A percentile compares a stretch with the other conserved stretches of the same genome.
Evolutionary conservation across 1,140 invertebrate species (phyloP).

Genomic region (Leptopilina clavipes): DNA sequence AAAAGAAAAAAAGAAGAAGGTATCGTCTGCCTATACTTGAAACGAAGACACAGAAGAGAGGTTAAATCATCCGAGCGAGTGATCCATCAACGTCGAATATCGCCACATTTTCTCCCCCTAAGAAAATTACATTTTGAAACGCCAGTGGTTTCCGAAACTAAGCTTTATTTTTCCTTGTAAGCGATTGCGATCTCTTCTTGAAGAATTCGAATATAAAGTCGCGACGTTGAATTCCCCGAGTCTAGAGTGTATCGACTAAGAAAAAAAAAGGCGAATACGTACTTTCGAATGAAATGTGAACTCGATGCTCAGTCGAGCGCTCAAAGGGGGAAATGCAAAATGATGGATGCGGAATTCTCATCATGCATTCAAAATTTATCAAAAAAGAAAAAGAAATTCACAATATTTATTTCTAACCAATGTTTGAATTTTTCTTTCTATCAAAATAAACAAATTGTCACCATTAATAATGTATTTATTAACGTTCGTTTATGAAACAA

Average conservation of each 20-base stretch:
- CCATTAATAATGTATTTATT: too few species aligned
- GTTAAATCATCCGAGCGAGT: constrained; percentile 15
- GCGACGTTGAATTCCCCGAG: constrained; percentile 14
- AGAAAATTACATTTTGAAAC: constrained; percentile 17
- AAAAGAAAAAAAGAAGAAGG: background rate
- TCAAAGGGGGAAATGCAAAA: constrained; percentile 17
- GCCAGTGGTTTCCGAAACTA: constrained; percentile 6
- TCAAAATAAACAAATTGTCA: background rate
- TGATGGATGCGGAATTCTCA: constrained; percentile 28
- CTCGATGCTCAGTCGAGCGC: constrained; percentile 21
- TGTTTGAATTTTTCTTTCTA: background rate
- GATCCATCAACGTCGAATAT: constrained; percentile 16
- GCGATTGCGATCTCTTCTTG: constrained; percentile 15
- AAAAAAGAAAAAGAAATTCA: background rate
- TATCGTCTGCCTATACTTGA: background rate
- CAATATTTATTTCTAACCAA: background rate
- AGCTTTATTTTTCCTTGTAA: constrained; percentile 20
- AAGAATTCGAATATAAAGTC: constrained; percentile 10
- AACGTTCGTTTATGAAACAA: too few species aligned
- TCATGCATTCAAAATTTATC: background rate
- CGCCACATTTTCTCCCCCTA: constrained; percentile 5
- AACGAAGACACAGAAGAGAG: background rate
- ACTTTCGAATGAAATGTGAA: constrained; percentile 19
- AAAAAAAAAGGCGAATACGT: constrained; percentile 16
- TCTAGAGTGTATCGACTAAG: constrained; percentile 6